Conservation (phyloP, 1,140 invertebrate species). For the Diprion similis region DNA sequence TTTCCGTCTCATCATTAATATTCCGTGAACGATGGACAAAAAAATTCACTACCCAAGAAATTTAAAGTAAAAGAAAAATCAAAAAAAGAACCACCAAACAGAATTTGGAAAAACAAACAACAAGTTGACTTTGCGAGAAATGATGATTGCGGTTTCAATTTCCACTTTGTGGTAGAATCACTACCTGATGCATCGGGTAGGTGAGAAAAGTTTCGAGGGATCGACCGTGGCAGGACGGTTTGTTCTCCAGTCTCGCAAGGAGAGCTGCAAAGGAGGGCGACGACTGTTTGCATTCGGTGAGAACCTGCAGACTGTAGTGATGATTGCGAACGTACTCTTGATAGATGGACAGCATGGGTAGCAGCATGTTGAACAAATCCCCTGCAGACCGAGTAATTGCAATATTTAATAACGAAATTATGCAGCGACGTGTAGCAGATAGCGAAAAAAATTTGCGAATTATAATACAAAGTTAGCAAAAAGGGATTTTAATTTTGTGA, state of each 20-base stretch:
- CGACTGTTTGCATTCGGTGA: slow-evolving; percentile 93
- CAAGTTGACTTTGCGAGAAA: neutral
- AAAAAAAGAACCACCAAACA: no score
- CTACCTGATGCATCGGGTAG: slow-evolving; percentile 95
- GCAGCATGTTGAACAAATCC: slow-evolving; percentile 92
- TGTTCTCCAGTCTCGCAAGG: slow-evolving; percentile 85
- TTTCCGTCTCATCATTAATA: no score
- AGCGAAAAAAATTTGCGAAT: neutral
- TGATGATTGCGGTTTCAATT: neutral
- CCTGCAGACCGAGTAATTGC: slow-evolving; percentile 62
- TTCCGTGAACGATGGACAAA: no score
- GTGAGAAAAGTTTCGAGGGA: slow-evolving; percentile 91
- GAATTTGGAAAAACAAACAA: neutral
- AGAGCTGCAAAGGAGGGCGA: slow-evolving; percentile 79
- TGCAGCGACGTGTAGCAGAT: no score
- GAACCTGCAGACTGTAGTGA: slow-evolving; percentile 92
- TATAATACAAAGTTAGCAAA: neutral
- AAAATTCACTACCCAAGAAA: neutral
- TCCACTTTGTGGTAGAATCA: neutral
- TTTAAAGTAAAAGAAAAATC: no score
- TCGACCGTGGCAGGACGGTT: slow-evolving; percentile 83
- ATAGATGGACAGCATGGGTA: slow-evolving; percentile 94
- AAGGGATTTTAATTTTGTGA: no score
- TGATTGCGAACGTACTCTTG: slow-evolving; percentile 95
- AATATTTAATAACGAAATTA: no score